A percentile compares a stretch with the other conserved stretches of the same genome.
Evolutionary conservation across 2,888 invertebrate genomes (phyloP).

Genomic region (Julus scandinavius): DNA sequence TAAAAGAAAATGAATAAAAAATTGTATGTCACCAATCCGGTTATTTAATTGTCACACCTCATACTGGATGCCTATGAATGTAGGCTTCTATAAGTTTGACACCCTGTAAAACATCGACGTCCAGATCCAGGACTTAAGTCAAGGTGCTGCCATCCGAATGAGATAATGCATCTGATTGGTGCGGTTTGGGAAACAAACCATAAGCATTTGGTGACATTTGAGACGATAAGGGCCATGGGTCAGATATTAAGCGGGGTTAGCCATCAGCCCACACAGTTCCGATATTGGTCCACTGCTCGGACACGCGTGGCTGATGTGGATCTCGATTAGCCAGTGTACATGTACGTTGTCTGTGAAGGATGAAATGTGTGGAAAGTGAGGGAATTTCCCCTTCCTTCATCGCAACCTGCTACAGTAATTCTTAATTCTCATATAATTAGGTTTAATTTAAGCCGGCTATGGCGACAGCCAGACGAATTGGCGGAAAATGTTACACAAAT

Average conservation of each 20-base stretch:
- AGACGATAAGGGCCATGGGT: background rate
- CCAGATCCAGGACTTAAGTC: background rate
- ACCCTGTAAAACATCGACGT: background rate
- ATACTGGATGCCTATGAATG: too few species aligned
- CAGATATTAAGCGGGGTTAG: conserved; percentile 5
- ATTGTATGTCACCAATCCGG: too few species aligned
- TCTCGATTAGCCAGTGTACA: conserved; percentile 1
- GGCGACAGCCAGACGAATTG: conserved; percentile 30
- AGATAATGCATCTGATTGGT: background rate
- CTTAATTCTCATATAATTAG: conserved; percentile 33
- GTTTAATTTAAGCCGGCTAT: background rate
- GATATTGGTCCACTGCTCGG: conserved; percentile 4
- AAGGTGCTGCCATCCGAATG: conserved; percentile 32
- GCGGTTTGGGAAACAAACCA: conserved; percentile 29
- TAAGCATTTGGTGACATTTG: conserved; percentile 1
- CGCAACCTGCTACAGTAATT: conserved; percentile 30
- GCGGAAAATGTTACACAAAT: background rate
- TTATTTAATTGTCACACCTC: too few species aligned
- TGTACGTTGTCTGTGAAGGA: background rate
- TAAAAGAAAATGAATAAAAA: too few species aligned
- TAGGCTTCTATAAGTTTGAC: too few species aligned
- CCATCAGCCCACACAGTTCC: conserved; percentile 30
- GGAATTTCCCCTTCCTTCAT: background rate
- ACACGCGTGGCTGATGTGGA: conserved; percentile 1
- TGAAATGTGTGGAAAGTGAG: background rate